These are phyloP conservation scores for Herminia tarsipennalis DNA, from an alignment of 2,888 invertebrate genomes.

Conservation along the genomic window DNA sequence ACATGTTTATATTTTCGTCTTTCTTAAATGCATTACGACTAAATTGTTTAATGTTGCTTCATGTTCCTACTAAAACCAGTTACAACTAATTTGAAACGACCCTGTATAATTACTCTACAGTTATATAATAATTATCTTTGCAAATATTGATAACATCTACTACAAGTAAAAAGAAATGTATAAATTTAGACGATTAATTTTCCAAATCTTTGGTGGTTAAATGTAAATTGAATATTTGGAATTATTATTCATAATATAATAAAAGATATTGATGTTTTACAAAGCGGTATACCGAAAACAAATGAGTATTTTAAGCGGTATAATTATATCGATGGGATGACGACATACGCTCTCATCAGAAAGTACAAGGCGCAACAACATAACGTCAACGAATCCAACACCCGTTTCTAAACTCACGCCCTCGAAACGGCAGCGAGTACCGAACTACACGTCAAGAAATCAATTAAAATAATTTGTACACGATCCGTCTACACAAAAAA, in stretches of 20 bases:
- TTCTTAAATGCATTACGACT: slow-evolving; percentile 29
- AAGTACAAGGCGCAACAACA: slow-evolving; percentile 59
- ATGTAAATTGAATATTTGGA: slow-evolving; percentile 30
- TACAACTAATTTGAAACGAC: slow-evolving; percentile 39
- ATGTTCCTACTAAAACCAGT: slow-evolving; percentile 40
- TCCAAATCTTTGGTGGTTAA: slow-evolving; percentile 64
- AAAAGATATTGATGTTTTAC: slow-evolving; percentile 25
- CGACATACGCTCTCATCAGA: slow-evolving; percentile 51
- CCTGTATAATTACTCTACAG: slow-evolving; percentile 41
- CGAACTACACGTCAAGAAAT: slow-evolving; percentile 53
- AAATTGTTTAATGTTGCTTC: slow-evolving; percentile 25
- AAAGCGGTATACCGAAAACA: slow-evolving; percentile 36
- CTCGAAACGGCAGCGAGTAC: slow-evolving; percentile 23
- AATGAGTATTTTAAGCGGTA: slow-evolving; percentile 55
- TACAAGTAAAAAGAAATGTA: slow-evolving; percentile 30
- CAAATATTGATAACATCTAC: slow-evolving; percentile 30
- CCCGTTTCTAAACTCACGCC: slow-evolving; percentile 40
- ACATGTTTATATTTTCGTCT: slow-evolving; percentile 18
- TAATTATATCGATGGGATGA: slow-evolving; percentile 50
- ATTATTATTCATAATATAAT: slow-evolving; percentile 23
- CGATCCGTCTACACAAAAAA: slow-evolving; percentile 67
- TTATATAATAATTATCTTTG: slow-evolving; percentile 28
- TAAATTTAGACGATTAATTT: slow-evolving; percentile 44
- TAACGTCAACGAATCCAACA: slow-evolving; percentile 53
- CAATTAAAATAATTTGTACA: slow-evolving; percentile 79